Evolutionary conservation across 2,113 vertebrate species (phyloP), one percentile per base, ranked within the genome.

Genomic region (Pelodiscus sinensis): DNA sequence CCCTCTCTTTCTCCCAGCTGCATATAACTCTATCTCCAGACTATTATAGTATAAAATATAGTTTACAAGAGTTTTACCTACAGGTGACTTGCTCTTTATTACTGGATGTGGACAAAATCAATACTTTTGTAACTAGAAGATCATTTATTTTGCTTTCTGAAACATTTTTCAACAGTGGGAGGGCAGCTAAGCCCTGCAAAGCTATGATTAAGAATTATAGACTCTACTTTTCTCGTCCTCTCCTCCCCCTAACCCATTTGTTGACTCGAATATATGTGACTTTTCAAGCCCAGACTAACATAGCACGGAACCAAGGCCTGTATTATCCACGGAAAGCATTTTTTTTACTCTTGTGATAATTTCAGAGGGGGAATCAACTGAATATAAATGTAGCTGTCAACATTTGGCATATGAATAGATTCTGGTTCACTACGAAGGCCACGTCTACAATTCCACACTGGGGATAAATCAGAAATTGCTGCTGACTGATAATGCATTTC

Each of bases 71-170:
- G 97, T 98, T 98, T 98, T 98, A 98, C 97, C 98, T 98, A 98
- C 97, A 98, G 98, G 98, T 98, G 97, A 98, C 98, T 98, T 98
- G 98, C 98, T 98, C 97, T 98, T 98, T 98, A 98, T 98, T 98
- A 98, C 98, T 98, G 97, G 97, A 98, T 97, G 97, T 98, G 97
- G 97, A 97, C 97, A 98, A 98, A 98, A 98, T 98, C 98, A 98
- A 98, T 98, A 98, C 96, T 98, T 98, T 94, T 97, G 97, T 96
- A 98, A 98, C 97, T 97, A 97, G 96, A 96, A 98, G 97, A 97
- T 97, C 94, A 98, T 98, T 98, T 98, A 97, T 98, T 98, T 98
- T 97, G 96, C 95, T 97, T 98, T 98, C 98, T 98, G 97, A 98
- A 98, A 96, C 97, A 98, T 98, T 98, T 98, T 98, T 98, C 98